Base-by-base conservation (phyloP, 1,140 invertebrate species). In the Heliconius himera region DNA sequence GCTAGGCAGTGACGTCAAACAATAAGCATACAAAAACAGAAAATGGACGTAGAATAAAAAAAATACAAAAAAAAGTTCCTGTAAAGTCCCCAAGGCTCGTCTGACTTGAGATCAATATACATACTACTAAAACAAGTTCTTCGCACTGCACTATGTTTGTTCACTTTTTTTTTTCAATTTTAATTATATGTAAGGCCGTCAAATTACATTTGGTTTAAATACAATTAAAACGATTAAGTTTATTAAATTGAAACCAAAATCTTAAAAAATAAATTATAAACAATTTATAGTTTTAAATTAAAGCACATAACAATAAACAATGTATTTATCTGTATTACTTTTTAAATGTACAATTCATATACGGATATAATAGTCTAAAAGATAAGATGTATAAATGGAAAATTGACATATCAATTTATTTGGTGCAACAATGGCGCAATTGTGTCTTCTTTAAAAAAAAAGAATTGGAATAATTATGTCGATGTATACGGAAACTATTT, bases 41-140 rank as follows among this genome's bases (percentile, higher is more conserved):
- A 66, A 66, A 26, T 66, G 26, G 4, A 29, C 56, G 13, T 3
- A 66, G 22, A 22, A 66, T 29, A 29, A 22, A 66, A 29, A 36
- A 29, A 29, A 29, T 29, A 29, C 9, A 81, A 78, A 81, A 80
- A 66, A 78, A 56, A 26, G 26, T 75, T 81, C 73, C 77, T 82
- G 82, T 83, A 83, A 81, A 84, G 78, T 80, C 71, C 38, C 76
- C 73, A 71, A 76, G 85, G 85, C 85, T 89, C 86, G 81, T 87
- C 88, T 86, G 89, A 85, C 82, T 90, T 92, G 90, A 92, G 90
- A 92, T 92, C 90, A 92, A 89, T 87, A 78, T 83, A 70, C 78
- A 82, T 78, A 29, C n/a, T 60, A 72, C 77, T 75, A 54, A 73
- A 70, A 70, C 76, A 78, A 73, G 51, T 73, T n/a, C 70, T 26